Evolutionary conservation across 2,888 invertebrate species (phyloP).

Genomic region (Chymomyza amoena): DNA sequence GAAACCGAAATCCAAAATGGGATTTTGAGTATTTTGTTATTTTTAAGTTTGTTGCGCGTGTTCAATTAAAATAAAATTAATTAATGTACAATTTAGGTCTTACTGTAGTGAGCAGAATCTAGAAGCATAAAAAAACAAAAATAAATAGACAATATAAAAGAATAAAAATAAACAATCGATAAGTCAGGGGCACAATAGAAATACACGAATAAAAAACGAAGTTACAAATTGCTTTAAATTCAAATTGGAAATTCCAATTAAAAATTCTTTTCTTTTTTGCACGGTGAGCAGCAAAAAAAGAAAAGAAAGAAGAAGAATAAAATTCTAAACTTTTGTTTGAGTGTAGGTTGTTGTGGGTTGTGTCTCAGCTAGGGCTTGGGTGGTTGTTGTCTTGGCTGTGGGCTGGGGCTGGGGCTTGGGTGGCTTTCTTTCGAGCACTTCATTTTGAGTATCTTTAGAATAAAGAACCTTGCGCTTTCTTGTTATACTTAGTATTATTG

Average conservation of each 20-base stretch:
- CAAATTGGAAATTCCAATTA: constrained; percentile 43
- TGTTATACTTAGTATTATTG: not conserved
- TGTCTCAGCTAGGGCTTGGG: not conserved
- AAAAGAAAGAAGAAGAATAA: constrained; percentile 4
- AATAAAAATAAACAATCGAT: constrained; percentile 49
- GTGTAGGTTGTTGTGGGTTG: not conserved
- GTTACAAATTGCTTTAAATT: constrained; percentile 38
- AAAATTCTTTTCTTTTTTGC: constrained; percentile 5
- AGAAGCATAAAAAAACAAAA: constrained; percentile 74
- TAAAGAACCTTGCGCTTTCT: constrained; percentile 4
- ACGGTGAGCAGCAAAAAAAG: constrained; percentile 3
- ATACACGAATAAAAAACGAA: constrained; percentile 25
- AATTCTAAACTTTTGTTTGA: not conserved
- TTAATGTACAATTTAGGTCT: constrained; percentile 76
- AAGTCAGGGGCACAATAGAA: constrained; percentile 17
- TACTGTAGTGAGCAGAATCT: constrained; percentile 78
- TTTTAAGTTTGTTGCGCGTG: constrained; percentile 42
- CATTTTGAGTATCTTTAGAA: not conserved
- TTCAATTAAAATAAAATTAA: constrained; percentile 73
- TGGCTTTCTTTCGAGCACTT: not conserved
- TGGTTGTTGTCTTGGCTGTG: not conserved
- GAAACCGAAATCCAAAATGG: constrained; percentile 37
- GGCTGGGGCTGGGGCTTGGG: not conserved
- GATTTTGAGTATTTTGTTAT: constrained; percentile 13
- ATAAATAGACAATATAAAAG: constrained; percentile 65